Base-by-base conservation (phyloP, 1,140 invertebrate species). In the Diorhabda elongata region DNA sequence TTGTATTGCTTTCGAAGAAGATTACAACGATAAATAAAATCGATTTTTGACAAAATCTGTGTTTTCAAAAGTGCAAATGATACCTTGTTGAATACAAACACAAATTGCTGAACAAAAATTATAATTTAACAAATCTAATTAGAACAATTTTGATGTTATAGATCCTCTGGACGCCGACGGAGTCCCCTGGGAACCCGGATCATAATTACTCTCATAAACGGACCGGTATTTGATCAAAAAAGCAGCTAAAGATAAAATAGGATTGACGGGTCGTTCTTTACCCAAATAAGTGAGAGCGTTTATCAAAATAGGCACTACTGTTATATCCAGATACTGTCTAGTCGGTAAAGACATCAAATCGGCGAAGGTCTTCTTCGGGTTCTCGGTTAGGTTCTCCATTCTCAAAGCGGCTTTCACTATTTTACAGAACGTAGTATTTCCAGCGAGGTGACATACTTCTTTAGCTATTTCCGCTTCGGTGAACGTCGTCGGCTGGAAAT, bases 241-340 rank as follows among this genome's bases (percentile, higher is more conserved):
- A 57, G 90, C 90, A 26, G 96, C 96, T 45, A 99, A 82, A 80
- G 90, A 98, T 76, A 90, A 92, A 67, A 98, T 94, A 9, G 97
- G 96, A 82, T 98, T 95, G 7, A 91, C 86, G n/a, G 97, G 97
- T 65, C 96, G 86, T 82, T 98, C 96, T 82, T 97, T 97, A 7
- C 95, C 94, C 58, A 99, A 80, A 44, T 91, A 90, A 8, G 95
- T 94, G 67, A 99, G 83, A 5, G 92, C 97, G 81, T 96, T 93
- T 6, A 98, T 83, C 61, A 99, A 83, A 75, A 98, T 95, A 5
- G 97, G 97, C 2, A 98, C 96, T 42, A 99, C 95, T 0, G 97
- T 98, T 82, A 97, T 95, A 81, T 99, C 97, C 66, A 99, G 84
- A 84, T 99, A 99, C 76, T 98, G 96, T 64, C 97, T 87, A 0